Conservation (phyloP, 1,140 invertebrate species). For the Lordiphosa mommai region DNA sequence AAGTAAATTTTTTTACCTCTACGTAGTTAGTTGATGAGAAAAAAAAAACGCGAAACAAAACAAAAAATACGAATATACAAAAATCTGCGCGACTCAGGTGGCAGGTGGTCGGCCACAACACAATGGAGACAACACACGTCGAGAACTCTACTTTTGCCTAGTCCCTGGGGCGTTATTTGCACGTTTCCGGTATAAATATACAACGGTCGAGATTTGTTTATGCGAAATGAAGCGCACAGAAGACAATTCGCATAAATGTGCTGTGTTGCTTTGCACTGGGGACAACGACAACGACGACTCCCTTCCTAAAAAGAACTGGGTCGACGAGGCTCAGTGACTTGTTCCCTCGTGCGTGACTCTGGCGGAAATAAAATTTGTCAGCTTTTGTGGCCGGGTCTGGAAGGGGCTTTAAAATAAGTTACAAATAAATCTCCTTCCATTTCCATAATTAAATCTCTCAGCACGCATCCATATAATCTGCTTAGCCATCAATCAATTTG, state of each 20-base stretch:
- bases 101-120: constrained; percentile 17
- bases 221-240: constrained; percentile 75
- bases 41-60: constrained; percentile 24
- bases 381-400: constrained; percentile 31
- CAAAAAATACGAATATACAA: constrained; percentile 23
- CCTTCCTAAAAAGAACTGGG: constrained; percentile 40
- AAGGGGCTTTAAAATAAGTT: constrained; percentile 65
- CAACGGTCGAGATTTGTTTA: constrained; percentile 73
- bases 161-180: constrained; percentile 73
- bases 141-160: constrained; percentile 60
- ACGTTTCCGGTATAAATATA: constrained; percentile 77
- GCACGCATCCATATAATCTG: constrained; percentile 1
- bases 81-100: constrained; percentile 65
- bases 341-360: constrained; percentile 69
- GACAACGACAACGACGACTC: constrained; percentile 3
- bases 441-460: constrained; percentile 25
- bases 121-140: constrained; percentile 15
- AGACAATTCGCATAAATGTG: constrained; percentile 75
- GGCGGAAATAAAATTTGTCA: constrained; percentile 74
- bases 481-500: constrained; percentile 40
- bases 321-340: constrained; percentile 51
- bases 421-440: constrained; percentile 16
- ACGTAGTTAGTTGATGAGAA: constrained; percentile 72
- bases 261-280: constrained; percentile 17
- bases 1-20: constrained; percentile 67